Conservation (phyloP, 2,888 invertebrate genomes). For the Temnothorax unifasciatus region DNA sequence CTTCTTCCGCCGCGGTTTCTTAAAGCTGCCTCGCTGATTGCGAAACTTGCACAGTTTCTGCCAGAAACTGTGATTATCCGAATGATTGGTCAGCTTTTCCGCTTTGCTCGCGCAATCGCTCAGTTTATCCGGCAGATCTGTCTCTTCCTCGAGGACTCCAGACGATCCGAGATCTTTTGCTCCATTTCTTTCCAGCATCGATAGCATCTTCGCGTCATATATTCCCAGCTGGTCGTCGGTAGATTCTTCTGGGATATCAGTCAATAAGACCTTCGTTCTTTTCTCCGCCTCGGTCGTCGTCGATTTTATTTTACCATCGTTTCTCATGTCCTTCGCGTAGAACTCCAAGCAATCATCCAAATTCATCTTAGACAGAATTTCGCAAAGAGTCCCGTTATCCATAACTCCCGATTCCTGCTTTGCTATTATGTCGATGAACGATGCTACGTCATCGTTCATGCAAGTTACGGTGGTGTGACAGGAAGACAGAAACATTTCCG, state of each 20-base stretch:
- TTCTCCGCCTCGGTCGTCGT: neutral
- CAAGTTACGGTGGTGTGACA: neutral
- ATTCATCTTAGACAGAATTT: neutral
- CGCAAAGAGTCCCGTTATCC: neutral
- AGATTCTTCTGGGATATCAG: neutral
- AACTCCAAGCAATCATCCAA: neutral
- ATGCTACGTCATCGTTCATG: neutral
- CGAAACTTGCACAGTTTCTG: neutral
- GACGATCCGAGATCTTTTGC: neutral
- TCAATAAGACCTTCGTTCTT: neutral
- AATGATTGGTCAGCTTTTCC: neutral
- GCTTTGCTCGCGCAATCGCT: neutral
- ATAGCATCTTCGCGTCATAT: neutral
- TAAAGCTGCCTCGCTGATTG: constrained; percentile 50
- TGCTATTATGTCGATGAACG: neutral
- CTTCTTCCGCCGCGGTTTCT: constrained; percentile 63
- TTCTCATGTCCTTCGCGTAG: neutral
- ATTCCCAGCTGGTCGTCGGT: neutral
- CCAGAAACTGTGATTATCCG: neutral
- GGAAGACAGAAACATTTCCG: neutral
- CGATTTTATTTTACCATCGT: neutral
- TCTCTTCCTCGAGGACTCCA: neutral
- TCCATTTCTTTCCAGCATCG: neutral
- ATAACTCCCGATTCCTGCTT: neutral
- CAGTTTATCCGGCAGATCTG: neutral